Conservation (phyloP, 2,113 vertebrate genomes). For the Catagonus wagneri region DNA sequence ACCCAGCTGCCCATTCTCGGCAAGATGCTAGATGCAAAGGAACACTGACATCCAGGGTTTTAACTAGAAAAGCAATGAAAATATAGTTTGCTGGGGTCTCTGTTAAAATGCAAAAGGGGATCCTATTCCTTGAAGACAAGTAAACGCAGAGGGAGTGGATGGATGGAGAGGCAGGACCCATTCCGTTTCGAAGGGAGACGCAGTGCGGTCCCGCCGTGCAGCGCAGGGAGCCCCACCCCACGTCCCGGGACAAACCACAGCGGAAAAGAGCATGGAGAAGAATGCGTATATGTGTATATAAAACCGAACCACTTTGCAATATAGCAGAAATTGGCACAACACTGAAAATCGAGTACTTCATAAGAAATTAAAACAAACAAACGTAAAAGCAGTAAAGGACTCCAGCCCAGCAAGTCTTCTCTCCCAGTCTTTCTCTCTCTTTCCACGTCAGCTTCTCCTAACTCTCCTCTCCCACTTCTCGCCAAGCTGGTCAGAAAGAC, state of each 20-base stretch:
- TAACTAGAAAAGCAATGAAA: constrained; percentile 3
- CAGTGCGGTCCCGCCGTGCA: too few species aligned
- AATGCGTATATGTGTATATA: too few species aligned
- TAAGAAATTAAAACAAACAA: not conserved
- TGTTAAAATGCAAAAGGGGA: not conserved
- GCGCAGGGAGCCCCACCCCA: too few species aligned
- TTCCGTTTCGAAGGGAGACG: too few species aligned
- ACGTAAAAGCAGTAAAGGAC: not conserved
- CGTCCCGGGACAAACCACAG: too few species aligned
- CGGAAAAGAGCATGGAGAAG: too few species aligned
- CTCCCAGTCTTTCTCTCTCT: not conserved
- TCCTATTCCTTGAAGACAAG: not conserved
- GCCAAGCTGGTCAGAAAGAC: not conserved
- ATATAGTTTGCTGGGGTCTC: not conserved
- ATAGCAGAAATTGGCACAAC: too few species aligned
- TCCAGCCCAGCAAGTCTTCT: not conserved
- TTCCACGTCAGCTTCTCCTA: not conserved
- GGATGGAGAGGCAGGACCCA: too few species aligned
- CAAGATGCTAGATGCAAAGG: not conserved
- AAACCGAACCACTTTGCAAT: too few species aligned
- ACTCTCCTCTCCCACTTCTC: not conserved
- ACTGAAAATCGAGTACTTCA: too few species aligned
- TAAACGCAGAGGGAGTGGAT: too few species aligned
- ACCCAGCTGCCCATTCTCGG: not conserved
- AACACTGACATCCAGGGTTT: not conserved